phyloP scores from a whole-genome alignment of 1,140 invertebrate species.

The Aphaenogaster rudis region DNA sequence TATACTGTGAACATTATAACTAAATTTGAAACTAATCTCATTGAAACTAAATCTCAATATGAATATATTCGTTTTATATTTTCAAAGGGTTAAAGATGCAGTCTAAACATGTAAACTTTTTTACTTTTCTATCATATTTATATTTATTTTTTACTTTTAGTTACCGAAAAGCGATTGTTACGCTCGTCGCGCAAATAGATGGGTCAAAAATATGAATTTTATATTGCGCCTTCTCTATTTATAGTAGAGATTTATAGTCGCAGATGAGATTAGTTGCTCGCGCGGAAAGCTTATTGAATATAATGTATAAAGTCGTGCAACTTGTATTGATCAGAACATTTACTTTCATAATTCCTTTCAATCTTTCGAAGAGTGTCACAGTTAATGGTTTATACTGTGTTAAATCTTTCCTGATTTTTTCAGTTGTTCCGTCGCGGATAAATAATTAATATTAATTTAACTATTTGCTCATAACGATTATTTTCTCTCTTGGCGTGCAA shows the following conservation, averaged over 20 bases:
- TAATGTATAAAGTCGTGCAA: slow-evolving; percentile 51
- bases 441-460: background rate
- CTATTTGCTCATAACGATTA: background rate
- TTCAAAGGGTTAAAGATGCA: background rate
- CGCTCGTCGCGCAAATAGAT: slow-evolving; percentile 21
- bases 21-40: no score
- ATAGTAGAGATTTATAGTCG: slow-evolving; percentile 42
- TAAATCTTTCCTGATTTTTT: background rate
- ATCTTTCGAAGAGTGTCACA: background rate
- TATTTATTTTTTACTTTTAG: no score
- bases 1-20: background rate
- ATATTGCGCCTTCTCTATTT: slow-evolving; percentile 2
- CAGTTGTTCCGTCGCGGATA: background rate
- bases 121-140: background rate
- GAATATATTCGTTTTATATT: background rate
- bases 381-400: background rate
- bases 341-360: slow-evolving; percentile 11
- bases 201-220: slow-evolving; percentile 53
- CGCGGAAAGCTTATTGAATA: slow-evolving; percentile 31
- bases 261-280: slow-evolving; percentile 7
- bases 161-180: background rate
- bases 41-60: background rate
- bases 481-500: background rate
- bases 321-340: slow-evolving; percentile 43
- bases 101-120: slow-evolving; percentile 22